Evolutionary conservation across 2,113 vertebrate genomes (phyloP).

Genomic region (Urocynchramus pylzowi): DNA sequence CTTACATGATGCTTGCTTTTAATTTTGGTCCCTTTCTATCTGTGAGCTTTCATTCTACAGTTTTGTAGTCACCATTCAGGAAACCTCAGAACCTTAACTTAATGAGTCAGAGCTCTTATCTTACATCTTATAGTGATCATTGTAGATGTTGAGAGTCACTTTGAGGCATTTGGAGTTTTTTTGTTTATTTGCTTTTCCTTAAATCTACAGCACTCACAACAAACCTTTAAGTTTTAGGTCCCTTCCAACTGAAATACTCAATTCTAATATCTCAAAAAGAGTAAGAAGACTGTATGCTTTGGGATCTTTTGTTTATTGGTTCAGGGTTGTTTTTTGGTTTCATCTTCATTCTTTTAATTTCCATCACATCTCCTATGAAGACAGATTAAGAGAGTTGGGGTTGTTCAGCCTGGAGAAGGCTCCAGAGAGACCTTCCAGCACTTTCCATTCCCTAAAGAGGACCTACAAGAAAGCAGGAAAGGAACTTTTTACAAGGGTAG

Average conservation of each 20-base stretch:
- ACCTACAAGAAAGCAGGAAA: neutral
- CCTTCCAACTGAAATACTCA: neutral
- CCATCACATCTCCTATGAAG: neutral
- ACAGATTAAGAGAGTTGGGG: neutral
- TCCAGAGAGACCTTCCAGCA: neutral
- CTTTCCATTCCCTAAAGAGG: neutral
- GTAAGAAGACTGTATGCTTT: neutral
- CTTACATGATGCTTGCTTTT: neutral
- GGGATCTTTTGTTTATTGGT: neutral
- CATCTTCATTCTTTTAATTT: neutral
- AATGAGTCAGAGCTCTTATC: neutral
- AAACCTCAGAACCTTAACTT: neutral
- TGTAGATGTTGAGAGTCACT: neutral
- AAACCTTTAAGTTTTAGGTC: neutral
- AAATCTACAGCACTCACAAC: neutral
- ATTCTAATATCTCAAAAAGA: neutral
- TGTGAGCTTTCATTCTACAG: neutral
- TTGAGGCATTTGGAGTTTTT: fast-evolving
- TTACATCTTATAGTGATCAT: neutral
- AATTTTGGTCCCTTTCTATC: neutral
- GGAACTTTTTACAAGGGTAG: neutral
- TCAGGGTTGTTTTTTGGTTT: neutral
- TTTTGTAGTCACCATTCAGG: neutral
- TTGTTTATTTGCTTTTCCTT: neutral
- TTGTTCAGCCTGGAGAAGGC: neutral